A percentile compares a stretch with the other conserved stretches of the same genome.
These are phyloP conservation scores for Zaprionus ornatus DNA, from an alignment of 1,140 invertebrate genomes.

Conservation along the genomic window DNA sequence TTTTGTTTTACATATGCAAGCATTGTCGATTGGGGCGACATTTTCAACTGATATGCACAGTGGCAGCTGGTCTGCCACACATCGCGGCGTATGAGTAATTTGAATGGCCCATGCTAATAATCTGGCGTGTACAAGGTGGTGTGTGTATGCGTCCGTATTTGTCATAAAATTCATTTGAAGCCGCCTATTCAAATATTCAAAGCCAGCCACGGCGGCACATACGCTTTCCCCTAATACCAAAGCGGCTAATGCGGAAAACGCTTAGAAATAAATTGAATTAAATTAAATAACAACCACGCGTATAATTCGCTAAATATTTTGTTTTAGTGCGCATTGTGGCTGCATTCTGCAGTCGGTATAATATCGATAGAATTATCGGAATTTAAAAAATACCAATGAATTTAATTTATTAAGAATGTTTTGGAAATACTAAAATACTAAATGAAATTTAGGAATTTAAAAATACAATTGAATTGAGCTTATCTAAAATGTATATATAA, in stretches of 20 bases:
- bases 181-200: slow-evolving; percentile 37
- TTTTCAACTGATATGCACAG: slow-evolving; percentile 58
- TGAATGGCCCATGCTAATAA: slow-evolving; percentile 60
- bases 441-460: too few relatives aligned
- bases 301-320: slow-evolving; percentile 19
- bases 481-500: too few relatives aligned
- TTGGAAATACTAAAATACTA: too few relatives aligned
- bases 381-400: neutral
- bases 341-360: neutral
- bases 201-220: neutral
- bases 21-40: slow-evolving; percentile 12
- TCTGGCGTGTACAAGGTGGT: slow-evolving; percentile 35
- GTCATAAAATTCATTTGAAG: slow-evolving; percentile 35
- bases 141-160: slow-evolving; percentile 13
- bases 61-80: slow-evolving; percentile 41
- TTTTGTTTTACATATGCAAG: slow-evolving; percentile 32
- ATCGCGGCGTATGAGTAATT: slow-evolving; percentile 61
- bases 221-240: slow-evolving; percentile 34
- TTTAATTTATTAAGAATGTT: neutral
- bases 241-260: slow-evolving; percentile 29
- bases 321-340: neutral
- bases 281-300: slow-evolving; percentile 2
- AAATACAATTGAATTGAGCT: too few relatives aligned
- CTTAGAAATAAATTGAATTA: slow-evolving; percentile 33
- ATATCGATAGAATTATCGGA: slow-evolving; percentile 1